phyloP scores from a whole-genome alignment of 1,140 invertebrate genomes.

The Drosophila sucinea region DNA sequence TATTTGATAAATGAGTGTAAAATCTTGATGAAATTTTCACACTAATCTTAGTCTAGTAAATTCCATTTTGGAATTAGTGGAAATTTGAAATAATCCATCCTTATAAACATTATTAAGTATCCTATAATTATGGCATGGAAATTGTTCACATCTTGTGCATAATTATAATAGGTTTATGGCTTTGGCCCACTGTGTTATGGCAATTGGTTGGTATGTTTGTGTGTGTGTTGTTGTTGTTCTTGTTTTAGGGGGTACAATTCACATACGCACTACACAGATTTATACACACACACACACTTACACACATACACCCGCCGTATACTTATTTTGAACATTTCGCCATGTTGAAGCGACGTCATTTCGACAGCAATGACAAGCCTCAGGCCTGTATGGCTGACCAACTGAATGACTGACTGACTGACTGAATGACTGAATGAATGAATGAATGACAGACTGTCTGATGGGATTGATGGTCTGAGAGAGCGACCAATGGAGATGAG shows the following conservation, averaged over 20 bases:
- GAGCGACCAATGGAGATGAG: constrained; percentile 58
- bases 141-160: neutral
- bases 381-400: constrained; percentile 31
- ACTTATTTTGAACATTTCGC: constrained; percentile 79
- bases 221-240: constrained; percentile 27
- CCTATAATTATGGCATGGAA: neutral
- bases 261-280: constrained; percentile 50
- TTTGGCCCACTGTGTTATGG: constrained; percentile 6
- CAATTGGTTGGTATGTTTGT: neutral
- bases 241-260: constrained; percentile 49
- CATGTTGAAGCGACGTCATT: constrained; percentile 67
- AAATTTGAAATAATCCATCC: too few relatives aligned
- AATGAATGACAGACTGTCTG: constrained; percentile 39
- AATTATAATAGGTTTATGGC: neutral
- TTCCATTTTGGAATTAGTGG: too few relatives aligned
- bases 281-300: constrained; percentile 19
- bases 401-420: constrained; percentile 43
- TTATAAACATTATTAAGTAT: neutral
- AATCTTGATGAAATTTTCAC: too few relatives aligned
- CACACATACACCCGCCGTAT: constrained; percentile 42
- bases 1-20: too few relatives aligned
- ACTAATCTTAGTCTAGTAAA: too few relatives aligned
- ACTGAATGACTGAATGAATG: constrained; percentile 39
- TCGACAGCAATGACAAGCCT: constrained; percentile 59
- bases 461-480: constrained; percentile 38